These are phyloP conservation scores for Carollia perspicillata DNA, from an alignment of 2,113 vertebrate genomes.

Conservation along the genomic window DNA sequence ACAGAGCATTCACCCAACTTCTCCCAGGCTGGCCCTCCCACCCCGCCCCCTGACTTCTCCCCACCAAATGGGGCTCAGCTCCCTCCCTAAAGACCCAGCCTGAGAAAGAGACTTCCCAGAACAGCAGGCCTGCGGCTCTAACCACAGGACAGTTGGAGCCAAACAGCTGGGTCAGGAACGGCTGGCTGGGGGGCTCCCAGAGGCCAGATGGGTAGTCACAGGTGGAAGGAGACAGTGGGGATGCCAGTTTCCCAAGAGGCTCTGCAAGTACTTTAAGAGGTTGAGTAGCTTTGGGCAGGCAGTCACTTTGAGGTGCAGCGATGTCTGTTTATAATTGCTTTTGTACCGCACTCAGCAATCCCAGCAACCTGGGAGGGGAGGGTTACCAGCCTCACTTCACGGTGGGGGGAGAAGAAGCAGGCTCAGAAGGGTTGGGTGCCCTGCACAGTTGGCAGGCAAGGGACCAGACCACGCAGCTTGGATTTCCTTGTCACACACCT, in stretches of 20 bases:
- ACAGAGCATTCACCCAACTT: not conserved
- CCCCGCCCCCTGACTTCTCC: not conserved
- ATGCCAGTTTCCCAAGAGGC: not conserved
- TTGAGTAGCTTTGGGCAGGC: not conserved
- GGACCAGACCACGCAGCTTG: not conserved
- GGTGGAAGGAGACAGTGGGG: slow-evolving; percentile 18
- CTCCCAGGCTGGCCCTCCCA: not conserved
- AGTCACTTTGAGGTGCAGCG: not conserved
- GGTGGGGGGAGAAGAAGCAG: not conserved
- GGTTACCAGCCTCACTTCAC: not conserved
- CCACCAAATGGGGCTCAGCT: not conserved
- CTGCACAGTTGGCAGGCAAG: not conserved
- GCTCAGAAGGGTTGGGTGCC: not conserved
- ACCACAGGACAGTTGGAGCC: slow-evolving; percentile 58
- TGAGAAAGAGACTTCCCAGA: slow-evolving; percentile 61
- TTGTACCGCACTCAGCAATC: not conserved
- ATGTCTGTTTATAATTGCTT: not conserved
- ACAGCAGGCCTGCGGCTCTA: not conserved
- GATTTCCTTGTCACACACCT: not conserved
- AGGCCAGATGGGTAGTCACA: slow-evolving; percentile 57
- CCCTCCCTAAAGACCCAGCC: not conserved
- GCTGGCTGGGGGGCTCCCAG: slow-evolving; percentile 22
- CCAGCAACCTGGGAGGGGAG: not conserved
- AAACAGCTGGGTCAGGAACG: slow-evolving; percentile 51
- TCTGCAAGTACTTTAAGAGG: not conserved